Evolutionary conservation across 2,797 vertebrate genomes (phyloP).

Genomic region (Meda fulgida): DNA sequence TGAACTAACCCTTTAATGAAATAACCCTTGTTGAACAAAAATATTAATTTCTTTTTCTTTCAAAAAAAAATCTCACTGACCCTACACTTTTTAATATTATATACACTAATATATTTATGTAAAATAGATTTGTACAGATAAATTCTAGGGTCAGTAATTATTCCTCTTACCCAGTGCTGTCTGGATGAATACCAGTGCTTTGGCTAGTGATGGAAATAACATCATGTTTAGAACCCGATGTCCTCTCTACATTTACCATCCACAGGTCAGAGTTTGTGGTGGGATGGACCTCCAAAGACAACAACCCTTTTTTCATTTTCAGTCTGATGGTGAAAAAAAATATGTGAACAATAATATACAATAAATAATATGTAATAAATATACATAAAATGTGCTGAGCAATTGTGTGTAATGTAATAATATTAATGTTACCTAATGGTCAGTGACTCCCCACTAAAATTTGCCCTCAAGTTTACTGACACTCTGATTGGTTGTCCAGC

Average conservation of each 20-base stretch:
- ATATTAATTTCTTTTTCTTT: background rate
- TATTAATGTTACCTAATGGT: slow-evolving; percentile 70
- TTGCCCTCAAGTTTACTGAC: slow-evolving; percentile 72
- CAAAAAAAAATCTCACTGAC: background rate
- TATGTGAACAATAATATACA: background rate
- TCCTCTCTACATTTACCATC: slow-evolving; percentile 73
- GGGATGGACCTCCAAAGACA: slow-evolving; percentile 70
- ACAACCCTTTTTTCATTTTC: slow-evolving; percentile 75
- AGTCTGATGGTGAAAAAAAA: slow-evolving; percentile 61
- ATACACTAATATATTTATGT: background rate
- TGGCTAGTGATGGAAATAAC: slow-evolving; percentile 73
- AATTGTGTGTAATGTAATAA: background rate
- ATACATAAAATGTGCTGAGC: background rate
- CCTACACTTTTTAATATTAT: background rate
- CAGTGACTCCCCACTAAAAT: slow-evolving; percentile 71
- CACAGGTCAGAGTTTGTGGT: slow-evolving; percentile 69
- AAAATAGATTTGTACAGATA: background rate
- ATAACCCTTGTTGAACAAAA: background rate
- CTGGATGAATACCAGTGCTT: slow-evolving; percentile 52
- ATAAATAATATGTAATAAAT: background rate
- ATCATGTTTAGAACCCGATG: slow-evolving; percentile 70
- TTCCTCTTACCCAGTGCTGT: slow-evolving; percentile 51
- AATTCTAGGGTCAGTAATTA: background rate
- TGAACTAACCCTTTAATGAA: background rate
- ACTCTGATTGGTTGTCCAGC: slow-evolving; percentile 69